These are phyloP conservation scores for Parnassius smintheus DNA, from an alignment of 2,888 invertebrate species.

Conservation along the genomic window DNA sequence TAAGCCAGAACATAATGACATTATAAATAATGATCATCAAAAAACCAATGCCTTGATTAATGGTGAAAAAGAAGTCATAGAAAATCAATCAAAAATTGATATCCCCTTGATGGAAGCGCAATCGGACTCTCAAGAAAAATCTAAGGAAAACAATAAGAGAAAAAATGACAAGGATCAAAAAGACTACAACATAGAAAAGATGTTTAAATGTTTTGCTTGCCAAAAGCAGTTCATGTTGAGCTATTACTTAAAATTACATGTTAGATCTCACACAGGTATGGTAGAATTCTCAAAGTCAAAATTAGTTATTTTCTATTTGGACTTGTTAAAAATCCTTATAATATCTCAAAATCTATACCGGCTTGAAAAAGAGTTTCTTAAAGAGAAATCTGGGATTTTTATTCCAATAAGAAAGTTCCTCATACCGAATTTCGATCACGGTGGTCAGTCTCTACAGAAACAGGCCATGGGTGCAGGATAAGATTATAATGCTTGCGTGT, in stretches of 20 bases:
- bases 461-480: too few species aligned
- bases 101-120: not conserved
- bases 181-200: constrained; percentile 54
- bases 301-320: too few species aligned
- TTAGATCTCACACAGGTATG: constrained; percentile 70
- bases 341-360: too few species aligned
- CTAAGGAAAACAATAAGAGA: not conserved
- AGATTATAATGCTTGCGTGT: too few species aligned
- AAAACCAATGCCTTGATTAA: not conserved
- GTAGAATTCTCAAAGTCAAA: not conserved
- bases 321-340: too few species aligned
- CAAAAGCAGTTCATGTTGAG: constrained; percentile 67
- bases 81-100: not conserved
- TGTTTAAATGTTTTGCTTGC: constrained; percentile 72
- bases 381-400: too few species aligned
- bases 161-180: constrained; percentile 31
- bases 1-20: not conserved
- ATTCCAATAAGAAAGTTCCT: too few species aligned
- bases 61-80: not conserved
- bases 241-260: constrained; percentile 70
- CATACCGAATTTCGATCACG: too few species aligned
- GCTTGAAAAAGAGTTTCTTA: too few species aligned
- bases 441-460: too few species aligned
- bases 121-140: constrained; percentile 29
- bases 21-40: constrained; percentile 16